Base-by-base conservation (phyloP, 2,113 vertebrate genomes). In the Ariopsis seemanni region DNA sequence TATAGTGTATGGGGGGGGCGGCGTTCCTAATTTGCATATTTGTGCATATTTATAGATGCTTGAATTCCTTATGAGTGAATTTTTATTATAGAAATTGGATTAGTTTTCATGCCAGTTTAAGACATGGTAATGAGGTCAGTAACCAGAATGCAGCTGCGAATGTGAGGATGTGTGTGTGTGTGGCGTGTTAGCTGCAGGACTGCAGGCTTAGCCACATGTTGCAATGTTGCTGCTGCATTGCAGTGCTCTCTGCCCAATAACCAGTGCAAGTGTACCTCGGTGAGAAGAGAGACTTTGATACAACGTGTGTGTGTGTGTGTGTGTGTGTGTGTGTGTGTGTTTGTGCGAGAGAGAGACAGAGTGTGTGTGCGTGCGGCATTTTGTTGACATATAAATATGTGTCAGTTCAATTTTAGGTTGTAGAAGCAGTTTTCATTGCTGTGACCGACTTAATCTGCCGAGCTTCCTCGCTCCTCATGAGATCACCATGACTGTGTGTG, bases 211-310 rank as follows among this genome's bases (percentile, higher is more conserved):
- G 52, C 85, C 71, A 81, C 85, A 86, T 8, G 20, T 80, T 86
- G 85, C 69, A n/a, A 63, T 71, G 62, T 50, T 83, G 30, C 78
- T 90, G 85, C 91, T 91, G 90, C 91, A 92, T 90, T 92, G 92
- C 92, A 90, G 92, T 90, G 83, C 84, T 89, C 77, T 82, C 83
- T 81, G 75, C 88, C 77, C 88, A 84, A 82, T 85, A 85, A 89
- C 89, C 84, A 88, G 75, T 81, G 78, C 84, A 87, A 89, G 80
- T 62, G 87, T 84, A 88, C 53, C 83, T 84, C 78, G 81, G 84
- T n/a, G 87, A 84, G 63, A 85, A 72, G 42, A 67, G 85, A 72
- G 67, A 63, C 78, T 85, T 62, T 85, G 55, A 11, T 55, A 34
- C 71, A 17, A 75, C 34, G 27, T 57, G 67, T 55, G 71, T 75